These are phyloP conservation scores for Euglossa dilemma DNA, from an alignment of 1,140 invertebrate genomes.

Conservation along the genomic window DNA sequence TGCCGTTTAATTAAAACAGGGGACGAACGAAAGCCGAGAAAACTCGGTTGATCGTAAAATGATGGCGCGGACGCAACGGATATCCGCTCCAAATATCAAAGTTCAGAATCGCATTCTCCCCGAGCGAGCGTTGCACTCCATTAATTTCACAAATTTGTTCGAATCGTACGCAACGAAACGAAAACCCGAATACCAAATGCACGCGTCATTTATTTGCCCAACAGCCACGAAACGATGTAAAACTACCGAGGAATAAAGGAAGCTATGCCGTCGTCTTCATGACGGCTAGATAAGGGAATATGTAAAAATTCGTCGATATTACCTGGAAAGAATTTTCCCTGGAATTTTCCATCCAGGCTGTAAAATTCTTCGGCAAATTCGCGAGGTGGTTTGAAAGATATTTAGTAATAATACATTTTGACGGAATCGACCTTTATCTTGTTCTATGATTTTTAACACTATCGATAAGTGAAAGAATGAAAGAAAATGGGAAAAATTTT, in stretches of 20 bases:
- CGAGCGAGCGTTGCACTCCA: background rate
- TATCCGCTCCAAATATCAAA: background rate
- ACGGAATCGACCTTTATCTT: no score
- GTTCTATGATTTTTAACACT: no score
- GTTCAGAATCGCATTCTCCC: background rate
- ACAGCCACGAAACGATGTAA: background rate
- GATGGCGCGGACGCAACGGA: background rate
- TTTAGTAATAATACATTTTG: no score
- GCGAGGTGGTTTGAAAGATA: no score
- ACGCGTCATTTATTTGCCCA: background rate
- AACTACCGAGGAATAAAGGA: background rate
- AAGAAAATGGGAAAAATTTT: background rate
- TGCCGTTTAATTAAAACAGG: background rate
- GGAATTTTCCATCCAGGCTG: no score
- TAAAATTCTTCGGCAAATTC: no score
- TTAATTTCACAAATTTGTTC: constrained; percentile 22
- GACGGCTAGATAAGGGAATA: background rate
- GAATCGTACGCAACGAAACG: background rate
- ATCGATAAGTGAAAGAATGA: background rate
- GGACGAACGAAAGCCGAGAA: background rate
- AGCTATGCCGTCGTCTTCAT: no score
- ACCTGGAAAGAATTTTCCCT: no score
- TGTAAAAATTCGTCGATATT: no score
- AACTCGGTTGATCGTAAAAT: background rate
- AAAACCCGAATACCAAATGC: background rate